Conservation (phyloP, 1,140 invertebrate species). For the Paralvinella palmiformis region DNA sequence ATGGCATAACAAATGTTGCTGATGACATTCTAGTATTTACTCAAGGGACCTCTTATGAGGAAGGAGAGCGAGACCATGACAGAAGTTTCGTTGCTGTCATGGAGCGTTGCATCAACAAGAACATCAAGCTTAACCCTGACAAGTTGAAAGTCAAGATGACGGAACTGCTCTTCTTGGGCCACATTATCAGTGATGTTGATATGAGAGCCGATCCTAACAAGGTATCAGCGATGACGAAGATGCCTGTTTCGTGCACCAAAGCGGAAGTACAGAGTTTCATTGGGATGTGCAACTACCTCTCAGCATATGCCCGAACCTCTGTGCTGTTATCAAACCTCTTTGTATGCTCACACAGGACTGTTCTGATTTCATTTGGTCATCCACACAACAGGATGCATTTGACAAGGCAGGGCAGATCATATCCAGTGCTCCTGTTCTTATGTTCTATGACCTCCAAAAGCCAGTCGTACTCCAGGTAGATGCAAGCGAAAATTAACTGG, state of each 20-base stretch:
- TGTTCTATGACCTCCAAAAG: not conserved
- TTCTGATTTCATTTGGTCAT: not conserved
- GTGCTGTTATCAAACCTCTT: not conserved
- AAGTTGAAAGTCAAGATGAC: slow-evolving; percentile 3
- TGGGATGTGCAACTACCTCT: no score
- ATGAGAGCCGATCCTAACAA: no score
- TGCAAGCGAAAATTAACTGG: not conserved
- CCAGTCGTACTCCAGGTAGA: slow-evolving; percentile 3
- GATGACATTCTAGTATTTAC: not conserved
- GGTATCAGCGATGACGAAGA: no score
- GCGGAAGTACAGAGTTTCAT: no score
- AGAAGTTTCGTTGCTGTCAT: not conserved
- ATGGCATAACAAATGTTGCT: not conserved
- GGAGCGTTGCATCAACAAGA: slow-evolving; percentile 2
- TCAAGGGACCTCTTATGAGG: not conserved
- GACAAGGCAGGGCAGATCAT: not conserved
- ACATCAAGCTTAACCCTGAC: not conserved
- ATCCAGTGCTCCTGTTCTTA: not conserved
- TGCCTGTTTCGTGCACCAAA: no score
- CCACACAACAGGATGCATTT: not conserved
- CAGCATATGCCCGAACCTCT: no score
- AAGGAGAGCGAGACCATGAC: slow-evolving; percentile 1
- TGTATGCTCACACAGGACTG: not conserved
- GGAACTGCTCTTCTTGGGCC: no score
- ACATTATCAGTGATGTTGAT: no score